A percentile compares a stretch with the other conserved stretches of the same genome.
Evolutionary conservation across 2,797 vertebrate genomes (phyloP).

Genomic region (Pangasius krempfi): DNA sequence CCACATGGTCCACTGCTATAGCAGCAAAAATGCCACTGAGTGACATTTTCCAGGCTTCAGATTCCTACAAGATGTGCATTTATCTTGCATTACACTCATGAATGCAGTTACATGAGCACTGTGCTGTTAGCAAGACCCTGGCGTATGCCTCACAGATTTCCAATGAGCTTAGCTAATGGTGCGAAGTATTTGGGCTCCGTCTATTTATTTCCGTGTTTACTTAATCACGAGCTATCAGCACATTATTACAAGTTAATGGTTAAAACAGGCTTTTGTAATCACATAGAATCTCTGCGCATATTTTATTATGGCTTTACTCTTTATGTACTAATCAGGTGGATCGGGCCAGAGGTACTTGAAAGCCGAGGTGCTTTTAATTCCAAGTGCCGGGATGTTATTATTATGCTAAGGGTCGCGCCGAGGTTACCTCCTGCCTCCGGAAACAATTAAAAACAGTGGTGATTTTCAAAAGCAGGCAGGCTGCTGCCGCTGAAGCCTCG

Average conservation of each 20-base stretch:
- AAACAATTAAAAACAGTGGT: conserved; percentile 60
- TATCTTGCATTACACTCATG: conserved; percentile 48
- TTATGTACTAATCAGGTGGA: conserved; percentile 52
- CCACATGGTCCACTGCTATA: not conserved
- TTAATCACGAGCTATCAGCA: conserved; percentile 61
- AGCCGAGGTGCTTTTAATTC: conserved; percentile 39
- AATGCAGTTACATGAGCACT: conserved; percentile 13
- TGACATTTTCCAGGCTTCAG: conserved; percentile 33
- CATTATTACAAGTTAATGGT: conserved; percentile 56
- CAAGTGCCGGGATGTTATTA: conserved; percentile 25
- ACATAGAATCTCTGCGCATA: conserved; percentile 40
- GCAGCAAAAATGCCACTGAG: conserved; percentile 16
- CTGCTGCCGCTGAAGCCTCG: conserved; percentile 25
- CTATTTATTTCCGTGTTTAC: conserved; percentile 58
- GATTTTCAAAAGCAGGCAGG: conserved; percentile 48
- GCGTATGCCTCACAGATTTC: conserved; percentile 51
- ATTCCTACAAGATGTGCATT: conserved; percentile 45
- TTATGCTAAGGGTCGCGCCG: conserved; percentile 36
- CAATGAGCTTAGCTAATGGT: conserved; percentile 59
- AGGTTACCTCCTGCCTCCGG: conserved; percentile 51
- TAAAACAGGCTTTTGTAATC: conserved; percentile 55
- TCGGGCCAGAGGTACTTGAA: conserved; percentile 44
- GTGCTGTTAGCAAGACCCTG: conserved; percentile 35
- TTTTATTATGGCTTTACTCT: conserved; percentile 52
- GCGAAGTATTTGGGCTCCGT: conserved; percentile 44